Evolutionary conservation across 2,113 vertebrate species (phyloP).

Genomic region (Monarcha castaneiventris): DNA sequence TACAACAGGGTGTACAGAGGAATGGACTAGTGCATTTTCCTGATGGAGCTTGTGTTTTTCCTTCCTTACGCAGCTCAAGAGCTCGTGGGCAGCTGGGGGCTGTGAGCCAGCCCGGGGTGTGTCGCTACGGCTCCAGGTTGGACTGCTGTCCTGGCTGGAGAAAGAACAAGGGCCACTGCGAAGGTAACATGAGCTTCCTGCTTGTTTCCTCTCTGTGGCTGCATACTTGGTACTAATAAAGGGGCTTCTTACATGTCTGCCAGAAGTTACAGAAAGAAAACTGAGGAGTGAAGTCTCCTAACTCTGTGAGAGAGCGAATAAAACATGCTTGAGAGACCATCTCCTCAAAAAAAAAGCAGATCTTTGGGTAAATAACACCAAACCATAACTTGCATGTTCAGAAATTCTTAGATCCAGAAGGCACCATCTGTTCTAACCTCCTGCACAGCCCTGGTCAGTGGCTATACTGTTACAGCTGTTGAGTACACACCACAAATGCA

Average conservation of each 20-base stretch:
- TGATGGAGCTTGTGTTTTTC: neutral
- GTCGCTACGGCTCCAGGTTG: conserved; percentile 83
- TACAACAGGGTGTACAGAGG: neutral
- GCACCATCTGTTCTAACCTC: neutral
- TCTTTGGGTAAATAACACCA: neutral
- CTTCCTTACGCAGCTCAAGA: conserved; percentile 62
- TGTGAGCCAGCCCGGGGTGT: conserved; percentile 81
- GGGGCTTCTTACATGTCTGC: neutral
- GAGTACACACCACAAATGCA: neutral
- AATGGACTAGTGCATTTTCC: neutral
- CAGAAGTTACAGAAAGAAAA: neutral
- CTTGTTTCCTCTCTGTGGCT: neutral
- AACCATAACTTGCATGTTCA: neutral
- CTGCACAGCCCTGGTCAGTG: neutral
- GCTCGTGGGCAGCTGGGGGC: conserved; percentile 67
- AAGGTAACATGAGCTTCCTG: conserved; percentile 78
- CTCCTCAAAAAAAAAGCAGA: neutral
- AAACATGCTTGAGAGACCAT: neutral
- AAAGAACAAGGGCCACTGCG: conserved; percentile 87
- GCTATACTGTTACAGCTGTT: neutral
- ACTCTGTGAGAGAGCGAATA: neutral
- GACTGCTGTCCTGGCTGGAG: conserved; percentile 97
- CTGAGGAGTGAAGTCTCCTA: neutral
- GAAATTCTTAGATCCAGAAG: neutral
- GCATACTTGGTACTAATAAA: neutral